phyloP scores from a whole-genome alignment of 2,113 vertebrate species.

The Ifrita kowaldi region DNA sequence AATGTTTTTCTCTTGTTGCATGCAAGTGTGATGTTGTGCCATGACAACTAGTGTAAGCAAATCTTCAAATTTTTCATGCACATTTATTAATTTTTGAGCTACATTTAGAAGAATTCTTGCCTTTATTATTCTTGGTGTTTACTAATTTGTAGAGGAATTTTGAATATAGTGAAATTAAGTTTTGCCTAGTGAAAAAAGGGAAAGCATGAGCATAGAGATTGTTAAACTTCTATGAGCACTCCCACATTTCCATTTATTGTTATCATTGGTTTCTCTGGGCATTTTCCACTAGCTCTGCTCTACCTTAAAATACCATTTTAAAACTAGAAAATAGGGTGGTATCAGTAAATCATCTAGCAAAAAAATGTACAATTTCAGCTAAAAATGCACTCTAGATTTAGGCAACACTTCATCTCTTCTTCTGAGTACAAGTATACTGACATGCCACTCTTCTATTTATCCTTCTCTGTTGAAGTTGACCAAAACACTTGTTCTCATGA shows the following conservation, averaged over 20 bases:
- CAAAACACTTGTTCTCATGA: background rate
- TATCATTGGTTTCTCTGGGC: background rate
- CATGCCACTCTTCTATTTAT: background rate
- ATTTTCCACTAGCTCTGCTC: background rate
- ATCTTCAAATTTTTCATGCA: background rate
- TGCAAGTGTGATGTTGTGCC: background rate
- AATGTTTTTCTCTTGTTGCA: background rate
- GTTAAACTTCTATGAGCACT: background rate
- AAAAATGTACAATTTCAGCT: background rate
- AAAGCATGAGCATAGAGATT: background rate
- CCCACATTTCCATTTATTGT: background rate
- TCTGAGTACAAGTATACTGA: background rate
- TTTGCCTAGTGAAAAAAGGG: background rate
- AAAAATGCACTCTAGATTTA: background rate
- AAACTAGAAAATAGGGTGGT: background rate
- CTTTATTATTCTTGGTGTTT: background rate
- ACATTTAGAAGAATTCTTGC: background rate
- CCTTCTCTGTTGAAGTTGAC: background rate
- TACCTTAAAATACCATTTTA: background rate
- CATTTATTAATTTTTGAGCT: background rate
- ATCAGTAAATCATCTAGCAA: background rate
- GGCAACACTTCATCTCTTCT: background rate
- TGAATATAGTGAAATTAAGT: background rate
- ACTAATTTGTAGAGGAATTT: background rate
- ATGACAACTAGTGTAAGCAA: fast-evolving